phyloP scores from a whole-genome alignment of 2,888 invertebrate genomes.

The Cyclophora punctaria region DNA sequence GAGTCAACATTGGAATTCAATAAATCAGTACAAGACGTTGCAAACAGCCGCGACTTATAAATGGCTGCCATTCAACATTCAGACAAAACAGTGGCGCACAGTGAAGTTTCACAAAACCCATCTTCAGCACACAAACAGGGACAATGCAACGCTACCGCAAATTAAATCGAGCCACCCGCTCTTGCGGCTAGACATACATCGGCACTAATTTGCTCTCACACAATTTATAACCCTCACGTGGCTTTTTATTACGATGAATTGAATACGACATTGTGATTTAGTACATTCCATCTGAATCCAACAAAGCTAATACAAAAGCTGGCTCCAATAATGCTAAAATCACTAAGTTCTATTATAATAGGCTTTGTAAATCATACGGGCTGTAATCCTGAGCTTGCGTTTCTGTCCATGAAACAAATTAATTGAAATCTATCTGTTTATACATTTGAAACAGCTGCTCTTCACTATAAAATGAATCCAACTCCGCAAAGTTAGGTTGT shows the following conservation, averaged over 20 bases:
- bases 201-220: conserved; percentile 47
- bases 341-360: conserved; percentile 14
- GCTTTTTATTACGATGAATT: conserved; percentile 39
- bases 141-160: conserved; percentile 46
- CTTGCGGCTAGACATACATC: conserved; percentile 43
- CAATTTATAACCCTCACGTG: conserved; percentile 46
- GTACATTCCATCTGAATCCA: conserved; percentile 10
- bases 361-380: conserved; percentile 18
- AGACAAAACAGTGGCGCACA: conserved; percentile 40
- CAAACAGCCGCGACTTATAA: conserved; percentile 28
- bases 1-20: conserved; percentile 30
- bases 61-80: conserved; percentile 30
- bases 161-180: conserved; percentile 41
- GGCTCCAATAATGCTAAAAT: conserved; percentile 6
- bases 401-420: conserved; percentile 23
- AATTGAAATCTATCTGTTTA: conserved; percentile 34
- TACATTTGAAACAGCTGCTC: conserved; percentile 25
- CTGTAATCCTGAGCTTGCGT: conserved; percentile 21
- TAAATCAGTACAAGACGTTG: conserved; percentile 29
- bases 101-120: conserved; percentile 38
- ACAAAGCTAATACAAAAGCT: conserved; percentile 8
- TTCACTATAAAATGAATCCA: conserved; percentile 28
- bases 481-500: conserved; percentile 15
- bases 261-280: conserved; percentile 36
- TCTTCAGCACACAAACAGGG: conserved; percentile 42